Base-by-base conservation (phyloP, 2,113 vertebrate genomes). In the Polypterus senegalus region DNA sequence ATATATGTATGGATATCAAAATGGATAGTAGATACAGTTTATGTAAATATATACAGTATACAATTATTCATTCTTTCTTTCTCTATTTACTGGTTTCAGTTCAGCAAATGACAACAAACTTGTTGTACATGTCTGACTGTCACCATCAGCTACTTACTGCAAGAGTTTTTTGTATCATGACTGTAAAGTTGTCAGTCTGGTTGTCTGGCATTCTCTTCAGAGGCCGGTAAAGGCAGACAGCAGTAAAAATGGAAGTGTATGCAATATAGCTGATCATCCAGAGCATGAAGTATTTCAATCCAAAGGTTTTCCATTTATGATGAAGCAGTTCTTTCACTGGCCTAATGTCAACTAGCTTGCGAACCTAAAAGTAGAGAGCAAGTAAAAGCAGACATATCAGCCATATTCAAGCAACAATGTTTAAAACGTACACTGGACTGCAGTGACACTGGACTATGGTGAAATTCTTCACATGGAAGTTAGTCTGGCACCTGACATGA, bases 291-390 rank as follows among this genome's bases (percentile, higher is more conserved):
- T 47, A 10, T 7, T 44, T 61, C 7, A 61, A 47, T 1, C 57
- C 49, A 9, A 48, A 63, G 9, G 45, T 1, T 5, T 61, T 51
- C 58, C 61, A 69, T 58, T 69, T 71, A 11, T 69, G 66, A 52
- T 65, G 45, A 5, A 71, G 46, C 45, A 71, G 45, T 63, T 52
- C 43, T 55, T 7, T 48, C 7, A 60, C 0, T 48, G 44, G 69
- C 46, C 47, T 44, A 4, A 49, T 49, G 43, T 69, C 58, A 43
- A 71, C 46, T 45, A 54, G 1, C 2, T 61, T 61, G 5, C 44
- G 63, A 3, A 5, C 58, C 8, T 66, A 44, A 1, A 2, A 6
- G 27, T 27, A 27, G 27, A 27, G 27, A 27, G 27, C 27, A 27
- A 27, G 27, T 27, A 27, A 27, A 27, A 27, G 27, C 27, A 27